phyloP scores from a whole-genome alignment of 2,797 vertebrate species.

The Meriones psammophilus region DNA sequence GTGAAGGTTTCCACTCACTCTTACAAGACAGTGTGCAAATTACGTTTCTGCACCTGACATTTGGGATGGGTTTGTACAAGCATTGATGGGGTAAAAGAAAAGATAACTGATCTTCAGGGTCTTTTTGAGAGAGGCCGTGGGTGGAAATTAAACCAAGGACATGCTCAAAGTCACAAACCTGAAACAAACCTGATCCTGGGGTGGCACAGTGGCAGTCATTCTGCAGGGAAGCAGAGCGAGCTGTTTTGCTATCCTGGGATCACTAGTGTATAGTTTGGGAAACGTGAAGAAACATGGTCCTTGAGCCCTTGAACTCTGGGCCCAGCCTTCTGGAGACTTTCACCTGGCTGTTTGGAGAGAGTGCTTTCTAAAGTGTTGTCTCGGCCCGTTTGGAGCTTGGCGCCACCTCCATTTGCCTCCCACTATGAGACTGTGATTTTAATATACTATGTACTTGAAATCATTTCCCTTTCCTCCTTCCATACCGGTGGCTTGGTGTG shows the following conservation, averaged over 20 bases:
- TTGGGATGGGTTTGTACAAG: not conserved
- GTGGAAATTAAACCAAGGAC: not conserved
- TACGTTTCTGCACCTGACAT: not conserved
- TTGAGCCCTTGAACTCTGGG: not conserved
- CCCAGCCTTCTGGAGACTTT: not conserved
- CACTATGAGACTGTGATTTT: not conserved
- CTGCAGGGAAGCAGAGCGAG: no score
- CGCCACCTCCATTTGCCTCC: not conserved
- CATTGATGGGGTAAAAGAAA: rapidly evolving
- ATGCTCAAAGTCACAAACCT: not conserved
- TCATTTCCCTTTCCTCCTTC: conserved; percentile 75
- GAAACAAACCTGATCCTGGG: not conserved
- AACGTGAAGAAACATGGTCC: not conserved
- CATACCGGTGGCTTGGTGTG: conserved; percentile 43
- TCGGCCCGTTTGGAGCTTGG: not conserved
- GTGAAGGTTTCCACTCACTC: not conserved
- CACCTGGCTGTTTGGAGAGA: not conserved
- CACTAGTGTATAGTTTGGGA: not conserved
- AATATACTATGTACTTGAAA: conserved; percentile 78
- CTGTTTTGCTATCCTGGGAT: not conserved
- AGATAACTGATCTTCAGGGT: not conserved
- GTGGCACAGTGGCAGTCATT: rapidly evolving
- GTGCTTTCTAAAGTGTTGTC: not conserved
- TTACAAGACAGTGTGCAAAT: not conserved
- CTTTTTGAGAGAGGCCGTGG: not conserved